Evolutionary conservation across 2,113 vertebrate species (phyloP), one percentile per base, ranked within the genome.

Genomic region (Phylloscopus trochiloides): DNA sequence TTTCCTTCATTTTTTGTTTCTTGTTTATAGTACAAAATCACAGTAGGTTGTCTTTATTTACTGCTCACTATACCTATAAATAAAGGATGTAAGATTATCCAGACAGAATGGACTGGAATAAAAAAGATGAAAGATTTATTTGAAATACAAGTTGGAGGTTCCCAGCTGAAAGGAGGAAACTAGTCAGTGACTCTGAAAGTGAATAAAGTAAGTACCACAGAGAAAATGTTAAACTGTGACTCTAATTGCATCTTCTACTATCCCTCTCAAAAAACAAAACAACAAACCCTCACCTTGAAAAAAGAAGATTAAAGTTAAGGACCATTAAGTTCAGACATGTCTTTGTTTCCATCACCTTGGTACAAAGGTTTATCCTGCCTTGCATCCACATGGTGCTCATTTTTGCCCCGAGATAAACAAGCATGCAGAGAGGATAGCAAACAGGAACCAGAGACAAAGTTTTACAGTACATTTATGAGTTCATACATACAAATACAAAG

Each of bases 71-170:
- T 40, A 50, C n/a, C 83, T 82, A 93, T 95, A 95, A 94, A 94
- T 85, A 95, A 91, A 80, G 74, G 31, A 87, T 82, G 77, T 14
- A 38, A 48, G 80, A 66, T 73, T 94, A 92, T 70, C 31, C 54
- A 92, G 70, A 88, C 21, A n/a, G 79, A 80, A 57, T 47, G 31
- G 50, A 73, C 32, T 58, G 31, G 42, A 87, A 43, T 61, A 7
- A 90, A 89, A 92, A 71, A 87, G 76, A 72, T 55, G 57, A 79
- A 94, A 86, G 40, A 81, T 90, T 96, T 96, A 75, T 94, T 81
- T 91, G 80, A 86, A 94, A 84, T 38, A 73, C 20, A 88, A 80
- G 77, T 38, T 93, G 36, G 52, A 55, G 12, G 0, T 75, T 87
- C 52, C 67, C 61, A 52, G 22, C 13, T 75, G 79, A 84, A 55